Conservation (phyloP, 2,888 invertebrate species). For the Dorcus hopei region DNA sequence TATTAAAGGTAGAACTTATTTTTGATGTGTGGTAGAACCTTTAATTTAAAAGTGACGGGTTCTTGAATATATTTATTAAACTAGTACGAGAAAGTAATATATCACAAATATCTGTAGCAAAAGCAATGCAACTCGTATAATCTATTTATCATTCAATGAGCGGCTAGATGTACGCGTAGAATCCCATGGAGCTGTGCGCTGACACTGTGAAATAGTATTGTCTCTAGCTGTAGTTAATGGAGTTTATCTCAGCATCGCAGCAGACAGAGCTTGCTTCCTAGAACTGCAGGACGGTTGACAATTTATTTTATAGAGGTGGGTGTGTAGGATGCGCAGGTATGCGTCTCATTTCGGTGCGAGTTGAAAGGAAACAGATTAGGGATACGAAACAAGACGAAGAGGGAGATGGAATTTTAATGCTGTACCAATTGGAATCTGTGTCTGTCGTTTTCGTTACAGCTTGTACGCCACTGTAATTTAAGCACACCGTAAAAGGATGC, state of each 20-base stretch:
- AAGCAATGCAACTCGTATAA: not conserved
- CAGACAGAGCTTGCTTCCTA: conserved; percentile 46
- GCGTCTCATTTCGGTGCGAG: conserved; percentile 26
- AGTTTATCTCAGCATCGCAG: conserved; percentile 49
- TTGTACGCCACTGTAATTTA: conserved; percentile 46
- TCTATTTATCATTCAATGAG: conserved; percentile 3
- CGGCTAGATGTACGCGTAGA: conserved; percentile 1
- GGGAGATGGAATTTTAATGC: conserved; percentile 38
- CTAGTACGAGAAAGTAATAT: not conserved
- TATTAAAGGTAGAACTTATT: too few relatives aligned
- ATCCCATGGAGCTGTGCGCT: conserved; percentile 16
- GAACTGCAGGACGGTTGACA: conserved; percentile 51
- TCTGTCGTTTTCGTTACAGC: conserved; percentile 42
- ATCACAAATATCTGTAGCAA: not conserved
- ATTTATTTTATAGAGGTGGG: conserved; percentile 50
- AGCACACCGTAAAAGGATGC: conserved; percentile 40
- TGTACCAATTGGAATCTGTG: conserved; percentile 45
- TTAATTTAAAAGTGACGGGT: too few relatives aligned
- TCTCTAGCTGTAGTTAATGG: conserved; percentile 52
- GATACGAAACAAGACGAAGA: conserved; percentile 15
- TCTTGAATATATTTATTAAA: too few relatives aligned
- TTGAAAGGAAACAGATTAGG: conserved; percentile 27
- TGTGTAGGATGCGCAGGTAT: conserved; percentile 40
- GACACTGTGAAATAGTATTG: conserved; percentile 52
- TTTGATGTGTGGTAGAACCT: too few relatives aligned